A percentile compares a stretch with the other conserved stretches of the same genome.
Evolutionary conservation across 1,140 invertebrate species (phyloP).

Genomic region (Antheraea mylitta): DNA sequence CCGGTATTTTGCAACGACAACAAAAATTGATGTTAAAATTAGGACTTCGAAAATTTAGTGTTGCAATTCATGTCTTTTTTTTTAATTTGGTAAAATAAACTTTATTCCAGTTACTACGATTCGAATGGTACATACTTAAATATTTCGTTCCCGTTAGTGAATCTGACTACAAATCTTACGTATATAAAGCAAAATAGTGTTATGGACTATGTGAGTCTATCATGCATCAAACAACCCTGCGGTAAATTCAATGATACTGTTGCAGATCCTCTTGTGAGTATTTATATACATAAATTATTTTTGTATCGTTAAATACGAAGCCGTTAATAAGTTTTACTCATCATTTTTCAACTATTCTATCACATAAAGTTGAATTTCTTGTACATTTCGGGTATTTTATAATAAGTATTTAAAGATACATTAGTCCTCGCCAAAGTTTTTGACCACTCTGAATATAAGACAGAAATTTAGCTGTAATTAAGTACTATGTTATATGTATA

Average conservation of each 20-base stretch:
- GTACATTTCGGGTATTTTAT: no score
- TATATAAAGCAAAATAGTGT: neutral
- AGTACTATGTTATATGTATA: no score
- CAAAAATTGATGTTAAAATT: no score
- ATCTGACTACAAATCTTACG: neutral
- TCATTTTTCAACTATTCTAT: no score
- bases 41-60: no score
- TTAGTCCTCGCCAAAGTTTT: no score
- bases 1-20: no score
- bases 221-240: slow-evolving; percentile 4
- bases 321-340: no score
- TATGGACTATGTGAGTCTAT: slow-evolving; percentile 2
- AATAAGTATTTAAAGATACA: no score
- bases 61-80: neutral
- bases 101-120: slow-evolving; percentile 4
- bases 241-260: neutral
- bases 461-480: no score
- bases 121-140: slow-evolving; percentile 3
- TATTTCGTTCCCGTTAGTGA: neutral
- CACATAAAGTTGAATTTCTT: no score
- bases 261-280: slow-evolving; percentile 16
- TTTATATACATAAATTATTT: neutral
- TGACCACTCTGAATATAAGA: no score
- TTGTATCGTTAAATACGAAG: neutral
- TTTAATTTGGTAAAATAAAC: neutral